phyloP scores from a whole-genome alignment of 2,888 invertebrate genomes.

The Catocala nupta region DNA sequence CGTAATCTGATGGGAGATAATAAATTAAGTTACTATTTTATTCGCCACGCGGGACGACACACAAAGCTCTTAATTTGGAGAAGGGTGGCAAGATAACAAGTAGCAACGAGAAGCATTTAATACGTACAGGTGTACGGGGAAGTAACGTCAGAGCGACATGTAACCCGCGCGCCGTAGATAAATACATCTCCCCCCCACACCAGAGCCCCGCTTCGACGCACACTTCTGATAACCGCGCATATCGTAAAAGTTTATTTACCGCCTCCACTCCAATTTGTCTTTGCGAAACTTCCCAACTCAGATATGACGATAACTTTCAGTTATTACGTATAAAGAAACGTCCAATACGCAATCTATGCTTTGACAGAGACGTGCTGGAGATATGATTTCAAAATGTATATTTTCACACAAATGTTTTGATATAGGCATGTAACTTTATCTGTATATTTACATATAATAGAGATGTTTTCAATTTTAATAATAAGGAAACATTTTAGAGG shows the following conservation, averaged over 20 bases:
- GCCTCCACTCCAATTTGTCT: slow-evolving; percentile 80
- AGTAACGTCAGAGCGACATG: slow-evolving; percentile 54
- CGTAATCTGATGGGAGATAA: slow-evolving; percentile 42
- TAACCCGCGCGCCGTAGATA: slow-evolving; percentile 66
- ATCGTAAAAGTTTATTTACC: slow-evolving; percentile 83
- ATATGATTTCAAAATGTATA: slow-evolving; percentile 44
- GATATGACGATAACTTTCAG: slow-evolving; percentile 73
- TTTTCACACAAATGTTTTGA: slow-evolving; percentile 8
- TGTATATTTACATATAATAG: background rate
- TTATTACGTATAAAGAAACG: slow-evolving; percentile 64
- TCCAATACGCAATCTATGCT: slow-evolving; percentile 58
- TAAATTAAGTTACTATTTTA: slow-evolving; percentile 56
- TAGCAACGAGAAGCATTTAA: slow-evolving; percentile 66
- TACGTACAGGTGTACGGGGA: slow-evolving; percentile 69
- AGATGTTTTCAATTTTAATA: slow-evolving; percentile 1
- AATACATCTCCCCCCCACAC: slow-evolving; percentile 63
- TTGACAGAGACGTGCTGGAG: slow-evolving; percentile 52
- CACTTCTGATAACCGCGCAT: slow-evolving; percentile 80
- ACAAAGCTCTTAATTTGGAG: slow-evolving; percentile 70
- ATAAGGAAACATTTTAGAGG: background rate
- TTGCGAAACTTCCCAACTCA: slow-evolving; percentile 74
- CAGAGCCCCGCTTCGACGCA: slow-evolving; percentile 63
- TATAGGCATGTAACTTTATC: slow-evolving; percentile 11
- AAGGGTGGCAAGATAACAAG: slow-evolving; percentile 69
- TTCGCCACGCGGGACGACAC: slow-evolving; percentile 50